These are phyloP conservation scores for Drosophila seguyi DNA, from an alignment of 1,140 invertebrate species.

Conservation along the genomic window DNA sequence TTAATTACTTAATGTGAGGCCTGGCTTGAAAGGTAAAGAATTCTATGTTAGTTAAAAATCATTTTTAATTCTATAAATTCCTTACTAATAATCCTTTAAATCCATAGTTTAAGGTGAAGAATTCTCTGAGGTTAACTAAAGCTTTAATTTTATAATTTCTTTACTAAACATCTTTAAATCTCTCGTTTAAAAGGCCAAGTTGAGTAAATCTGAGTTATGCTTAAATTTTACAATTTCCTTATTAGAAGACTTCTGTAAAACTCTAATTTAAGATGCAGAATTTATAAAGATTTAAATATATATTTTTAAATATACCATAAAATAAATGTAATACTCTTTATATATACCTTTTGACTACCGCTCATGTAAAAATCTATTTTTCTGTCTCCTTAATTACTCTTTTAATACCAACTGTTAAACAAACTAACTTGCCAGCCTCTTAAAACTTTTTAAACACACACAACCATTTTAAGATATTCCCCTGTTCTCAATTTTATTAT, in stretches of 20 bases:
- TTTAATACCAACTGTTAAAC: not conserved
- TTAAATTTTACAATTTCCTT: too few relatives aligned
- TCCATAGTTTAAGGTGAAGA: rapidly evolving
- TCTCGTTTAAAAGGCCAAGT: too few relatives aligned
- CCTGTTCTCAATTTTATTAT: conserved; percentile 38
- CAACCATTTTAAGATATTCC: conserved; percentile 49
- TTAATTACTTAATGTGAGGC: not conserved
- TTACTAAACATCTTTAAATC: too few relatives aligned
- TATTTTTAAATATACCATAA: too few relatives aligned
- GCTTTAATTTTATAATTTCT: too few relatives aligned
- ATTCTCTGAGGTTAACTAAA: not conserved
- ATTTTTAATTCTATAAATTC: not conserved
- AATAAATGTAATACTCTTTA: too few relatives aligned
- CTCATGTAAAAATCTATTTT: not conserved
- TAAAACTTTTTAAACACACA: not conserved
- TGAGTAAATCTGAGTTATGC: too few relatives aligned
- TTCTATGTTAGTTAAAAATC: not conserved
- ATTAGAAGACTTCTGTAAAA: too few relatives aligned
- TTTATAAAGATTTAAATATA: too few relatives aligned
- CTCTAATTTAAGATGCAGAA: too few relatives aligned
- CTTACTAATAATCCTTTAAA: not conserved
- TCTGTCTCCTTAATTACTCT: not conserved
- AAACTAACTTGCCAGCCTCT: conserved; percentile 27
- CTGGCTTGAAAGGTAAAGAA: not conserved
- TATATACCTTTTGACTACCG: too few relatives aligned